These are phyloP conservation scores for Apis cerana DNA, from an alignment of 1,140 invertebrate species.

Conservation along the genomic window DNA sequence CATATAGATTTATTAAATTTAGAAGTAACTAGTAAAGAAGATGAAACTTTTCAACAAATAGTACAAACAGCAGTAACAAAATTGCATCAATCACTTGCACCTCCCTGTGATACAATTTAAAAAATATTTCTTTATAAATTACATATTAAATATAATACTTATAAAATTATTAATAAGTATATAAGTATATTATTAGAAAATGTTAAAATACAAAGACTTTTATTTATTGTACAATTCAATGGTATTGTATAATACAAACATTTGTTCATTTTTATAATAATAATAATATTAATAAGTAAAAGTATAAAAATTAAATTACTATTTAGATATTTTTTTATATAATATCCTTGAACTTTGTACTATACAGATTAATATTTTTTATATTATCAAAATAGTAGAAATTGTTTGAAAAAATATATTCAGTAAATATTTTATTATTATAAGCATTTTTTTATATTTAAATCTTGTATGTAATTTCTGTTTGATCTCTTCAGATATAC, in stretches of 20 bases:
- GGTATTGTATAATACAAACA: slow-evolving; percentile 9
- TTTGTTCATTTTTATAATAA: slow-evolving; percentile 12
- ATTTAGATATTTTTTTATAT: not conserved
- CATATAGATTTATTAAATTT: slow-evolving; percentile 92
- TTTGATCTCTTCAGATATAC: not conserved
- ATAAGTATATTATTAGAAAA: not conserved
- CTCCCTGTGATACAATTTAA: slow-evolving; percentile 80
- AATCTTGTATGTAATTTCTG: not conserved
- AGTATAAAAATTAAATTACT: slow-evolving; percentile 22
- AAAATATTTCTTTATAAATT: slow-evolving; percentile 24
- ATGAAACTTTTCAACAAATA: slow-evolving; percentile 91
- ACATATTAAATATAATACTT: not conserved
- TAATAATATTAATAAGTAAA: slow-evolving; percentile 10
- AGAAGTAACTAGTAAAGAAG: slow-evolving; percentile 90
- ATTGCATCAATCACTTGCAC: slow-evolving; percentile 91
- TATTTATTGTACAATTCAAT: slow-evolving; percentile 49
- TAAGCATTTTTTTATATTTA: slow-evolving; percentile 1
- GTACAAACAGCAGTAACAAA: slow-evolving; percentile 93
- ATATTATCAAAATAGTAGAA: not conserved
- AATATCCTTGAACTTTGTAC: not conserved
- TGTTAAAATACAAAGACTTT: slow-evolving; percentile 21
- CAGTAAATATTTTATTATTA: slow-evolving; percentile 11
- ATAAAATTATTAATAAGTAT: not conserved
- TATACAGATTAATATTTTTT: slow-evolving; percentile 3
- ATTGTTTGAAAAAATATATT: not conserved